Evolutionary conservation across 2,888 invertebrate genomes (phyloP), one percentile per base, ranked within the genome.

Genomic region (Noctua janthe): DNA sequence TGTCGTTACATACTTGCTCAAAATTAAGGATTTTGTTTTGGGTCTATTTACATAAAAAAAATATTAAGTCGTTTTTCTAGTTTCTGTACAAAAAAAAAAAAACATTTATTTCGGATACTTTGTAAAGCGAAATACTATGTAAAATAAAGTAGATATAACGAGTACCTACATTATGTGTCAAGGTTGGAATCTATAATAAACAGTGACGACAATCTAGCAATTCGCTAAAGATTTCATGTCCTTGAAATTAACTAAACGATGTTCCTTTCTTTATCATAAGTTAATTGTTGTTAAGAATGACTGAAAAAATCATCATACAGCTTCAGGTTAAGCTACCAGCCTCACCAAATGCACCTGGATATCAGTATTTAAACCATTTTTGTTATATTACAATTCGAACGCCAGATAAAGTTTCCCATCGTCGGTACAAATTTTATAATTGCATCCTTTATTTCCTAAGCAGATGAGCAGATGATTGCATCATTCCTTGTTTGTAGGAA

Each of bases 131-230:
- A 74, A 29, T 64, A 79, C 72, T 71, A 56, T 43, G 59, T 51
- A 29, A 35, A 54, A n/a, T 11, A 47, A 23, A 39, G 17, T 51
- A 15, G 49, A 11, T 49, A 13, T 35, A 20, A 17, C 29, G 29
- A 71, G 35, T 66, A n/a, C 29, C 29, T 29, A 29, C 54, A 29
- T 56, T 43, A 77, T 73, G 35, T 70, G 70, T 49, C 77, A 82
- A 82, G 73, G 82, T 82, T 47, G 35, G 56, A 71, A 81, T 67
- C 17, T 66, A 56, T 56, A 64, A 29, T 70, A 66, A 39, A 72
- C 11, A 39, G 69, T 78, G 6, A 54, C 39, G 43, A 71, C n/a
- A 49, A 73, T 62, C 13, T 51, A 35, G 43, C 39, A 23, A 51
- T 78, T 78, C n/a, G 49, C 2, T 43, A 69, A 10, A 51, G 23